Evolutionary conservation across 2,888 invertebrate species (phyloP), one percentile per base, ranked within the genome.

Genomic region (Aleiodes leptofemur): DNA sequence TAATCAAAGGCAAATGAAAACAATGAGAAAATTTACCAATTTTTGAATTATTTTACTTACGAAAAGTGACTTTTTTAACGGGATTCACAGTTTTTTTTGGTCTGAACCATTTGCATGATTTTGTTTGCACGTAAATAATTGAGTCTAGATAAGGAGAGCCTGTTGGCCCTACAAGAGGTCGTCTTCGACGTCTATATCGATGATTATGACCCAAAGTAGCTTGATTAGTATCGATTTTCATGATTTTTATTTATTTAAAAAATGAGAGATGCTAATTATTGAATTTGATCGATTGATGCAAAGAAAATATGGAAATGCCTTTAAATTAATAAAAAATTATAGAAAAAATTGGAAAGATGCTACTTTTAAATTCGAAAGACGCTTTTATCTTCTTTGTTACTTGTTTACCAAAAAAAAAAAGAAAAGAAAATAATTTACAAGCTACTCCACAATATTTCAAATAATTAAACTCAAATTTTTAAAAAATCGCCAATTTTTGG

Each of bases 81-180:
- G 78, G 69, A 77, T 83, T 82, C 51, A 77, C 72, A 6, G 82
- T 73, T 78, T 82, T 83, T 70, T 83, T 85, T 53, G 81, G 82
- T 14, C 81, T 80, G 69, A 81, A 86, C 88, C 88, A 88, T 43
- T 83, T 85, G 69, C 84, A 85, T 6, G 85, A 77, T 70, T 81
- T 86, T 14, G 85, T 87, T 72, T 86, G 86, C 43, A 81, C 68
- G 38, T 84, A 79, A 14, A 89, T 77, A 69, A 84, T 85, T n/a
- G 83, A 83, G 70, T 88, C 88, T 71, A 88, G 79, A 72, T 82
- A 83, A 7, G 88, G 87, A 3, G 85, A 86, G 34, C 89, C 89
- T 5, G 88, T 89, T 1, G 87, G 87, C 68, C 87, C 88, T 78
- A 86, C 84, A 77, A 87, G 82, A 59, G 87, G 85, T 83, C 85